Evolutionary conservation across 2,888 invertebrate species (phyloP).

Genomic region (Carabus problematicus): DNA sequence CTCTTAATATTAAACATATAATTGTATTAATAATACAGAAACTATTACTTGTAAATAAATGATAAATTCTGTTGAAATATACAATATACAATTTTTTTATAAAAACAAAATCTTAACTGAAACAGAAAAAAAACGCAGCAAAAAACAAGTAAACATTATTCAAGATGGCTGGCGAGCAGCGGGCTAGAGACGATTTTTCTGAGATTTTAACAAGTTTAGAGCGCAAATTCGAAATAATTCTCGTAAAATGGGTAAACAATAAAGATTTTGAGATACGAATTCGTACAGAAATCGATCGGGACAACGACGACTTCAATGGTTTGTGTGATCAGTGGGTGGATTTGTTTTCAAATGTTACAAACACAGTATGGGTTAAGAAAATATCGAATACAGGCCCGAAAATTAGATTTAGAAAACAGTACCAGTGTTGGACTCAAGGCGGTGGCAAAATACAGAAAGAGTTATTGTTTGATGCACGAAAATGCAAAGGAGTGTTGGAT

Average conservation of each 20-base stretch:
- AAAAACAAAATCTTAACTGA: constrained; percentile 51
- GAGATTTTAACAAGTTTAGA: constrained; percentile 54
- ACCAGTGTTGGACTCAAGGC: constrained; percentile 58
- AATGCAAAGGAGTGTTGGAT: constrained; percentile 57
- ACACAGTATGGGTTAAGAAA: constrained; percentile 59
- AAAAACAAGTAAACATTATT: not conserved
- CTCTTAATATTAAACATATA: too few species aligned
- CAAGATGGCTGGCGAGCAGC: constrained; percentile 51
- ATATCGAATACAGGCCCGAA: constrained; percentile 59
- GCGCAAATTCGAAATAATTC: constrained; percentile 56
- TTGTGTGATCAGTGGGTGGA: constrained; percentile 59
- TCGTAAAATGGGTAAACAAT: constrained; percentile 55
- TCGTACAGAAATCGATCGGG: constrained; percentile 55
- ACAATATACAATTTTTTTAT: too few species aligned
- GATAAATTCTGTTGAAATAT: too few species aligned
- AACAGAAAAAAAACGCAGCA: constrained; percentile 60
- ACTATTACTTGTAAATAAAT: too few species aligned
- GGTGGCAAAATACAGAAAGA: constrained; percentile 56
- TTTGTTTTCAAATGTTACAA: constrained; percentile 56
- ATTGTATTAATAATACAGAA: too few species aligned
- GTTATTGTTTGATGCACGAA: constrained; percentile 56
- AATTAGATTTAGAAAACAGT: constrained; percentile 58
- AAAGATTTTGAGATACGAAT: constrained; percentile 57
- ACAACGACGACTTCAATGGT: constrained; percentile 56
- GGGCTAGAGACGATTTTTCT: constrained; percentile 54